Conservation (phyloP, 2,888 invertebrate species). For the Pinctada fucata region DNA sequence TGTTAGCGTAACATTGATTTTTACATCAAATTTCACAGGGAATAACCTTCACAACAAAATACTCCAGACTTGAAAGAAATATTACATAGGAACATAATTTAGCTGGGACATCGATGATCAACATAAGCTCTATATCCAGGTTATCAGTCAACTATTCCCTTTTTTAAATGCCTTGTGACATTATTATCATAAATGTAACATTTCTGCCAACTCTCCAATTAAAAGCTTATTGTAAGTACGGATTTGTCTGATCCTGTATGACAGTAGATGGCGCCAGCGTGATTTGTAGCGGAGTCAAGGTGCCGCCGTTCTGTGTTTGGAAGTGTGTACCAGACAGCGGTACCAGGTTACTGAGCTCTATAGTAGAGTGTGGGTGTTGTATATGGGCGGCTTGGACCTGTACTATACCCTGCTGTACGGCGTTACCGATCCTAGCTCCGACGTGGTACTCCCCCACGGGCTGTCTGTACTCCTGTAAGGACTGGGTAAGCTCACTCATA, state of each 20-base stretch:
- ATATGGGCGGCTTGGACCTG: constrained; percentile 54
- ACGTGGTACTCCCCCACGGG: constrained; percentile 49
- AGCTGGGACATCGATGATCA: no score
- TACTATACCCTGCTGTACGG: constrained; percentile 54
- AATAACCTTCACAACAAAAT: no score
- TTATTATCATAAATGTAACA: no score
- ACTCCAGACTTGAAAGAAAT: no score
- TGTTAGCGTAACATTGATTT: no score
- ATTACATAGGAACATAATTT: no score
- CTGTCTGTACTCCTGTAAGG: constrained; percentile 62
- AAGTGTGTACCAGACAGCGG: constrained; percentile 61
- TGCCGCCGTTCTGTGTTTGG: constrained; percentile 15
- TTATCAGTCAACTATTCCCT: no score
- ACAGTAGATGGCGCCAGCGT: constrained; percentile 39
- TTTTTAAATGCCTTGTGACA: no score
- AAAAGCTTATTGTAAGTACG: no score
- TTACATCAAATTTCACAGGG: no score
- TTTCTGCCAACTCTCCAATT: no score
- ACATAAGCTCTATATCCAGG: no score
- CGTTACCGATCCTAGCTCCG: constrained; percentile 42
- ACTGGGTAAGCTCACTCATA: constrained; percentile 77
- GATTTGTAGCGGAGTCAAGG: constrained; percentile 44
- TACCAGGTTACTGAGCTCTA: constrained; percentile 66
- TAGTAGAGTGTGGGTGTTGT: constrained; percentile 57
- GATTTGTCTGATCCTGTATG: constrained; percentile 36